Evolutionary conservation across 2,888 invertebrate genomes (phyloP).

Genomic region (Drymonia ruficornis): DNA sequence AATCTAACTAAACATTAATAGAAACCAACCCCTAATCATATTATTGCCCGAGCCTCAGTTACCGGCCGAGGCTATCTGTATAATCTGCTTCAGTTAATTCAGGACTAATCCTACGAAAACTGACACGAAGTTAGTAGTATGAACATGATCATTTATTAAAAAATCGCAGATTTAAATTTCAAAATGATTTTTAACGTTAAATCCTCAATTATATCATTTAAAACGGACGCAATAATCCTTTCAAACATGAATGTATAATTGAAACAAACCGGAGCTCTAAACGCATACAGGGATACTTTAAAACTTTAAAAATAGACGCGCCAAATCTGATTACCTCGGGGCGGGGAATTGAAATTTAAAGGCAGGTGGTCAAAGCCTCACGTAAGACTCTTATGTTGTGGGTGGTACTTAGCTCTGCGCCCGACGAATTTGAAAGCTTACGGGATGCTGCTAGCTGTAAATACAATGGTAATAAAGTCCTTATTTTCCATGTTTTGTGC

Average conservation of each 20-base stretch:
- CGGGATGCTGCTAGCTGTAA: constrained; percentile 32
- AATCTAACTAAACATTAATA: no score
- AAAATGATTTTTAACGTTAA: background rate
- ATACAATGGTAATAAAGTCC: constrained; percentile 15
- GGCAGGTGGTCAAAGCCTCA: constrained; percentile 46
- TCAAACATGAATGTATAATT: constrained; percentile 12
- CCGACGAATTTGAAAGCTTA: constrained; percentile 51
- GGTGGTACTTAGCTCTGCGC: constrained; percentile 42
- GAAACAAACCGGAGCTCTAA: constrained; percentile 10
- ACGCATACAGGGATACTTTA: constrained; percentile 13
- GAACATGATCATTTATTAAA: no score
- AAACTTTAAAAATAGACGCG: constrained; percentile 29
- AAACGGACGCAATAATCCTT: constrained; percentile 10
- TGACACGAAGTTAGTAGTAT: no score
- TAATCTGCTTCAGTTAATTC: no score
- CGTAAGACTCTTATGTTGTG: constrained; percentile 56
- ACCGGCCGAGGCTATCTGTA: no score
- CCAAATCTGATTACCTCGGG: constrained; percentile 47
- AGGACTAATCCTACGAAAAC: no score
- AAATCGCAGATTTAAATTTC: background rate
- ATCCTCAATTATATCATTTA: background rate
- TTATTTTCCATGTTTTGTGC: constrained; percentile 5
- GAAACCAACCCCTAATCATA: no score
- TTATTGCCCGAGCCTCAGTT: no score
- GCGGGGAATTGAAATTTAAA: constrained; percentile 52